phyloP scores from a whole-genome alignment of 2,888 invertebrate genomes.

The Pimpla rufipes region DNA sequence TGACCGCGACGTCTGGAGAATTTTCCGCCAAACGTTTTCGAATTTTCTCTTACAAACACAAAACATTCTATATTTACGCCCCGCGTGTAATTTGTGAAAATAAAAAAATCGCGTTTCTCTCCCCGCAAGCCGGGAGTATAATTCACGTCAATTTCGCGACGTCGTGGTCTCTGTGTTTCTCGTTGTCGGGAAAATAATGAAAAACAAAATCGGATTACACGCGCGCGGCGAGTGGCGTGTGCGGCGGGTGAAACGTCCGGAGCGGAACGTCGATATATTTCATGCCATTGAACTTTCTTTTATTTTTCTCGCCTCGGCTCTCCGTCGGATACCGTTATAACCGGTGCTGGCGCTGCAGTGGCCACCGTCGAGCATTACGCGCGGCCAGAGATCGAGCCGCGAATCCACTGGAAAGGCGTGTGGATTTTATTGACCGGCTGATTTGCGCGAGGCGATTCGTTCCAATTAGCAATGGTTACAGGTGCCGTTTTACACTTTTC shows the following conservation, averaged over 20 bases:
- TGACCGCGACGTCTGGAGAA: too few species aligned
- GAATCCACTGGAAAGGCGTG: constrained; percentile 58
- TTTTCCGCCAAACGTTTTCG: too few species aligned
- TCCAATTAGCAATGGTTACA: constrained; percentile 71
- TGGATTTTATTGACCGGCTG: constrained; percentile 70
- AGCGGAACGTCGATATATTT: constrained; percentile 19
- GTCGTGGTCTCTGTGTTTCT: too few species aligned
- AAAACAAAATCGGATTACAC: too few species aligned
- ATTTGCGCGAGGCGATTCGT: constrained; percentile 72
- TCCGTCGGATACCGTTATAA: constrained; percentile 15
- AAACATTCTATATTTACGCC: too few species aligned
- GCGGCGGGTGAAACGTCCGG: not conserved
- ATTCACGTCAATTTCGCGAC: not conserved
- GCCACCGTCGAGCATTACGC: too few species aligned
- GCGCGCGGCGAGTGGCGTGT: not conserved
- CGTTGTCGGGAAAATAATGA: too few species aligned
- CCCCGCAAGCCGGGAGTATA: too few species aligned
- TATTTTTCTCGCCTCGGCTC: not conserved
- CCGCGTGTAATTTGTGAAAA: too few species aligned
- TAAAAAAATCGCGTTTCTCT: too few species aligned
- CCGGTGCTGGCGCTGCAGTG: not conserved
- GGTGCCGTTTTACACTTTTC: constrained; percentile 50
- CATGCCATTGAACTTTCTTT: constrained; percentile 40
- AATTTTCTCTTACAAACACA: too few species aligned
- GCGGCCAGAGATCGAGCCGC: constrained; percentile 32